Evolutionary conservation across 2,888 invertebrate genomes (phyloP).

Genomic region (Rutpela maculata): DNA sequence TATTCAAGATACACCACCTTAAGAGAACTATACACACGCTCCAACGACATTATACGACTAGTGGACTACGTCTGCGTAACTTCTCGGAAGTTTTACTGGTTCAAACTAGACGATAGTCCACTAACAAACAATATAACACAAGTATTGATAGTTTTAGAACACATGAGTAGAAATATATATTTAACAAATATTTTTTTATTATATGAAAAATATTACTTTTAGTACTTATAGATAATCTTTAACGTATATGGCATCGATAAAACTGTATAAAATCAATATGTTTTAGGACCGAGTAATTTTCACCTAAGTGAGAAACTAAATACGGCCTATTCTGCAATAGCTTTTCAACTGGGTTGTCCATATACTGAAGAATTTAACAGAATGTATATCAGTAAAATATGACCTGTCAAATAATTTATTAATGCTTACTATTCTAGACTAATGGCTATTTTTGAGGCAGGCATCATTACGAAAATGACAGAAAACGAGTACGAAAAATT

Average conservation of each 20-base stretch:
- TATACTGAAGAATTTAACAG: constrained; percentile 84
- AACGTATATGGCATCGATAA: neutral
- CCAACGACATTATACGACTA: too few relatives aligned
- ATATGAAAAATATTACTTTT: too few relatives aligned
- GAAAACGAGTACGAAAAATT: constrained; percentile 84
- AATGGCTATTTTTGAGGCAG: constrained; percentile 85
- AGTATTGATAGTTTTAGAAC: too few relatives aligned
- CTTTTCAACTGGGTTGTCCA: constrained; percentile 85
- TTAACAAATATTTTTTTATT: too few relatives aligned
- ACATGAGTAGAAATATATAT: too few relatives aligned
- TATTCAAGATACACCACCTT: too few relatives aligned
- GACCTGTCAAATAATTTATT: neutral
- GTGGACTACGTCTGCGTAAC: too few relatives aligned
- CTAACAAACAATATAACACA: too few relatives aligned
- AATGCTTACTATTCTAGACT: constrained; percentile 73
- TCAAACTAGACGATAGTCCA: too few relatives aligned
- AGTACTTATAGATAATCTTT: too few relatives aligned
- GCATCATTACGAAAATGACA: constrained; percentile 86
- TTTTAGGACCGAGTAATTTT: constrained; percentile 75
- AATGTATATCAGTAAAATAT: constrained; percentile 73
- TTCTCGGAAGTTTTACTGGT: too few relatives aligned
- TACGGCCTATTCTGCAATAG: constrained; percentile 86
- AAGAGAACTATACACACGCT: too few relatives aligned
- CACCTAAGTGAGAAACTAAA: constrained; percentile 86
- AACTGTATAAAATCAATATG: neutral